Conservation (phyloP, 2,113 vertebrate genomes). For the Pica pica region DNA sequence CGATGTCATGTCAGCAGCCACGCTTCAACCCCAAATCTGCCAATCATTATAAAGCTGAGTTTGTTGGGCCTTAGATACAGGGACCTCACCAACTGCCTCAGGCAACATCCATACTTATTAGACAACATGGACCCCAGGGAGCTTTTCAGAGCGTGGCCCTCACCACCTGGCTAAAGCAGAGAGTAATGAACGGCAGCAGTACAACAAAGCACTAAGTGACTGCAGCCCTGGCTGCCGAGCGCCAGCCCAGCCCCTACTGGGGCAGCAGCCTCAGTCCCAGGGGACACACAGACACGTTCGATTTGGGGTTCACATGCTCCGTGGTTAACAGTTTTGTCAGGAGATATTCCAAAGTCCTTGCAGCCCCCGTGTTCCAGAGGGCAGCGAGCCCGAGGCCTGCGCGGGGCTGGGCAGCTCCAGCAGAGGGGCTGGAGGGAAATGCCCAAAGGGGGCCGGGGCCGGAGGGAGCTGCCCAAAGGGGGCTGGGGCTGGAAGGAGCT, state of each 20-base stretch:
- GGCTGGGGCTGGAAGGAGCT: too few species aligned
- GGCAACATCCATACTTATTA: constrained; percentile 70
- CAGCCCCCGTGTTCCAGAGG: background rate
- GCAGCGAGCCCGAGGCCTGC: background rate
- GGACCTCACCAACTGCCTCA: constrained; percentile 57
- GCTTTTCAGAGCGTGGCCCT: constrained; percentile 31
- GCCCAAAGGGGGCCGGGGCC: too few species aligned
- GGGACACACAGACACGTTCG: background rate
- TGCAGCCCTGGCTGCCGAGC: background rate
- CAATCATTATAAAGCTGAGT: constrained; percentile 58
- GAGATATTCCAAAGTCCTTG: background rate
- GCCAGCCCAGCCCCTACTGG: background rate
- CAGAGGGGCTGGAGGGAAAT: background rate
- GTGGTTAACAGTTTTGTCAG: background rate
- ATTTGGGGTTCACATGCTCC: background rate
- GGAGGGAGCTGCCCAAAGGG: too few species aligned
- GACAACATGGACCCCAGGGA: constrained; percentile 45
- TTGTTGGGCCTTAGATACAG: constrained; percentile 52
- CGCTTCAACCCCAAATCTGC: constrained; percentile 43
- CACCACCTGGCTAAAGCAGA: constrained; percentile 45
- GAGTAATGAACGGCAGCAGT: constrained; percentile 10
- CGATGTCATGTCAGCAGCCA: constrained; percentile 45
- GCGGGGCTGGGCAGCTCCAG: background rate
- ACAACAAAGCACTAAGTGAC: constrained; percentile 12
- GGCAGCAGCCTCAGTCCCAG: background rate